phyloP scores from a whole-genome alignment of 1,140 invertebrate species.

The Halictus rubicundus region DNA sequence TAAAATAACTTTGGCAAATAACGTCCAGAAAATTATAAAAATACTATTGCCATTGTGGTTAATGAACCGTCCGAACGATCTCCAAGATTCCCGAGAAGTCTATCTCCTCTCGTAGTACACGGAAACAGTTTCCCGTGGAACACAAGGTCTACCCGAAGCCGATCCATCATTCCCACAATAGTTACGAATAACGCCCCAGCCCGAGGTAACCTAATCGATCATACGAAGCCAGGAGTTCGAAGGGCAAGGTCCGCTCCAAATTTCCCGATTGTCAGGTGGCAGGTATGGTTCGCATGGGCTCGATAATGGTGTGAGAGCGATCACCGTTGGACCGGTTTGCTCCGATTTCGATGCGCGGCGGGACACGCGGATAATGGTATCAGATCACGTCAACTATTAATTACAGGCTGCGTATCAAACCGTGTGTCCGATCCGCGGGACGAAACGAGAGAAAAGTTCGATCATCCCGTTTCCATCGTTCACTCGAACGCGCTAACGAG shows the following conservation, averaged over 20 bases:
- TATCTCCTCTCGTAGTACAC: not conserved
- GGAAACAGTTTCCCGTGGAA: not conserved
- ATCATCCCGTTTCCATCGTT: not conserved
- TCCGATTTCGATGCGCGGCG: not conserved
- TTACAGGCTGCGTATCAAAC: not conserved
- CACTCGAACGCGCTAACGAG: constrained; percentile 3
- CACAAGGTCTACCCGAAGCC: not conserved
- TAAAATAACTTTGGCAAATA: no score
- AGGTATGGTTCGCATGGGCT: no score
- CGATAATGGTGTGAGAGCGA: not conserved
- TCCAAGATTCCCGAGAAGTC: not conserved
- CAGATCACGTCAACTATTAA: constrained; percentile 4
- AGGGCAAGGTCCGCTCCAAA: not conserved
- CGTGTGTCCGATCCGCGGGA: not conserved
- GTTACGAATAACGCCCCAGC: not conserved
- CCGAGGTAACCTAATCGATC: constrained; percentile 8
- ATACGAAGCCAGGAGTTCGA: not conserved
- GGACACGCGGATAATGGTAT: constrained; percentile 1
- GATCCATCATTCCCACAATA: constrained; percentile 30
- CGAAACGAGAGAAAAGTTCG: not conserved
- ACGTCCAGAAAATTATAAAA: no score
- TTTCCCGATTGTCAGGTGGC: not conserved
- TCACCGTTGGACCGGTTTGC: not conserved
- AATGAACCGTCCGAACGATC: not conserved
- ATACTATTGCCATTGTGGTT: no score